Percentiles rank a stretch among this genome's conserved stretches.
Evolutionary conservation across 2,113 vertebrate genomes (phyloP).

Genomic region (Peromyscus californicus): DNA sequence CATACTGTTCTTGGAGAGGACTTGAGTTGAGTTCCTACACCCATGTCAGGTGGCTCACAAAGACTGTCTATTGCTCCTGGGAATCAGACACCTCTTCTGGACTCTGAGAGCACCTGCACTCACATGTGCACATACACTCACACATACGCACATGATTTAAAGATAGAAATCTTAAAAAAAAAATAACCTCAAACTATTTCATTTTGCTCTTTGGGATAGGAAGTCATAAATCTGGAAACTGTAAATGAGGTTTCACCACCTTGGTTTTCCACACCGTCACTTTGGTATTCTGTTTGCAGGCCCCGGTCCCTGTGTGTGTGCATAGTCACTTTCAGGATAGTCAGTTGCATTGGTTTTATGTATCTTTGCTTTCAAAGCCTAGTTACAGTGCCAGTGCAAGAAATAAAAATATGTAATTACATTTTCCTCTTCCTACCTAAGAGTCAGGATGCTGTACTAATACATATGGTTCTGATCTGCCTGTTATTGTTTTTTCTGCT

Average conservation of each 20-base stretch:
- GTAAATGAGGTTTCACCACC: neutral
- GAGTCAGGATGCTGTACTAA: neutral
- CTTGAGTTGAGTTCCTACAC: no score
- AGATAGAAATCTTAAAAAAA: no score
- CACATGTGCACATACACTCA: neutral
- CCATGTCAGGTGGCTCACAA: neutral
- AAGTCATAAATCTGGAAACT: conserved; percentile 32
- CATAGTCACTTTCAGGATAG: neutral
- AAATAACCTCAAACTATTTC: neutral
- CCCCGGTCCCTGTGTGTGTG: neutral
- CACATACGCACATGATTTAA: neutral
- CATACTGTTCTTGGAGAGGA: no score
- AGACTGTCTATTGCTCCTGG: neutral
- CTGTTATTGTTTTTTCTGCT: neutral
- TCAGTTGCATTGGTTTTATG: neutral
- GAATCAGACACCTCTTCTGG: neutral
- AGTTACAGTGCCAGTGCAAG: neutral
- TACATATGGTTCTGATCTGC: no score
- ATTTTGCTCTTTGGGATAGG: neutral
- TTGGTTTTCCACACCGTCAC: neutral
- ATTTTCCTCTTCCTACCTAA: neutral
- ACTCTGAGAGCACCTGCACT: neutral
- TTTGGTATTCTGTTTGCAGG: neutral
- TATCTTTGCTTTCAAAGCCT: neutral
- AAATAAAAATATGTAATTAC: neutral